A percentile compares a stretch with the other conserved stretches of the same genome.
Conservation (phyloP, 2,888 invertebrate genomes). For the Chrysolina haemoptera region DNA sequence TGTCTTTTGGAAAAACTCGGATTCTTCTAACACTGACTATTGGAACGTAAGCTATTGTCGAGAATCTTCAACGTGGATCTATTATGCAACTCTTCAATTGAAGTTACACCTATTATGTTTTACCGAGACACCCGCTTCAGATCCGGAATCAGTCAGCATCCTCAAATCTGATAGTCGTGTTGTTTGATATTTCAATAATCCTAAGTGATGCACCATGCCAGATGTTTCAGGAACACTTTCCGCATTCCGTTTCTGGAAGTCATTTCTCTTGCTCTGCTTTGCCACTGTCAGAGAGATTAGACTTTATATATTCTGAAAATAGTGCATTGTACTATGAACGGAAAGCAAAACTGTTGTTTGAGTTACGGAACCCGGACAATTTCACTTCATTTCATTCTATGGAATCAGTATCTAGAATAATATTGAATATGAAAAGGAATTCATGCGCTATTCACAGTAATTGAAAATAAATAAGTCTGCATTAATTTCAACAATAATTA, state of each 20-base stretch:
- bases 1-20: neutral
- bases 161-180: conserved; percentile 49
- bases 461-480: no score
- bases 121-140: conserved; percentile 22
- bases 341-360: conserved; percentile 10
- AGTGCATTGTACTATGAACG: neutral
- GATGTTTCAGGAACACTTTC: conserved; percentile 42
- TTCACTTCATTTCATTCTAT: no score
- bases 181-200: conserved; percentile 59
- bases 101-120: conserved; percentile 30
- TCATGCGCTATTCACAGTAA: no score
- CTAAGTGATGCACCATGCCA: conserved; percentile 58
- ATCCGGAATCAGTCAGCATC: conserved; percentile 40
- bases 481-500: no score
- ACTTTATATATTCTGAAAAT: conserved; percentile 10
- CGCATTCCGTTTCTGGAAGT: conserved; percentile 31
- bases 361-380: neutral
- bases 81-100: conserved; percentile 2
- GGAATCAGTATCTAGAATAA: no score
- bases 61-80: conserved; percentile 15
- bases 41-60: conserved; percentile 31
- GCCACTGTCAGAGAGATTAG: conserved; percentile 9
- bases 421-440: no score
- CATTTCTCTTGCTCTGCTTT: conserved; percentile 26
- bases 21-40: conserved; percentile 27